Evolutionary conservation across 2,797 vertebrate genomes (phyloP), one percentile per base, ranked within the genome.

Genomic region (Melanotaenia parkinsoni): DNA sequence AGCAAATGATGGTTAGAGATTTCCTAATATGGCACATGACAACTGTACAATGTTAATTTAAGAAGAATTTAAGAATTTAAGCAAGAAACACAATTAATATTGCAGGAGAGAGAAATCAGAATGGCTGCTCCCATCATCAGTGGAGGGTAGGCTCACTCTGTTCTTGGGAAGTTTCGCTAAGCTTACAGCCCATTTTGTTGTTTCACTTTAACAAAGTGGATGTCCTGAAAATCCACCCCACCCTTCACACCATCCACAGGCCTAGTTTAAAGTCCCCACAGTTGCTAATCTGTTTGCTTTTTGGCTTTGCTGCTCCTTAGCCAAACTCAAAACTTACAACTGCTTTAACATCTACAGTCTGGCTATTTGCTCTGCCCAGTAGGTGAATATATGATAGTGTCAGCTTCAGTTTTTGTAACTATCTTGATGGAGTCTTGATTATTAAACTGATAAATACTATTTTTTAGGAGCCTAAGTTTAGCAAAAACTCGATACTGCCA

Each of bases 131-230:
- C 85, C 56, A 56, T 66, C 67, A 32, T 81, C 62, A 9, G 63
- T 16, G 67, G 69, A 86, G 26, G 68, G 66, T 77, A 76, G 84
- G 70, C 59, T 72, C 69, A 2, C 37, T 69, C 43, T 77, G 72
- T 85, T 84, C 70, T 76, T 10, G 53, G 57, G 75, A 63, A 81
- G 81, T 79, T 77, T 79, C 68, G 67, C 38, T 72, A 45, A 80
- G 77, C 77, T 83, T 81, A 83, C 58, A 88, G 76, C 63, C 73
- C 82, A 80, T 86, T 86, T 89, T 4, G 30, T 59, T 76, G 76
- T 84, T 89, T 88, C 80, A 77, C 72, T 80, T 58, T 45, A 68
- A 88, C 78, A 88, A 89, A 90, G 84, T 43, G 26, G 74, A 82
- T 85, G 80, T 86, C 76, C 83, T 79, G 60, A 81, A 90, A 85